Base-by-base conservation (phyloP, 2,797 vertebrate species). In the Cyprinodon diabolis region DNA sequence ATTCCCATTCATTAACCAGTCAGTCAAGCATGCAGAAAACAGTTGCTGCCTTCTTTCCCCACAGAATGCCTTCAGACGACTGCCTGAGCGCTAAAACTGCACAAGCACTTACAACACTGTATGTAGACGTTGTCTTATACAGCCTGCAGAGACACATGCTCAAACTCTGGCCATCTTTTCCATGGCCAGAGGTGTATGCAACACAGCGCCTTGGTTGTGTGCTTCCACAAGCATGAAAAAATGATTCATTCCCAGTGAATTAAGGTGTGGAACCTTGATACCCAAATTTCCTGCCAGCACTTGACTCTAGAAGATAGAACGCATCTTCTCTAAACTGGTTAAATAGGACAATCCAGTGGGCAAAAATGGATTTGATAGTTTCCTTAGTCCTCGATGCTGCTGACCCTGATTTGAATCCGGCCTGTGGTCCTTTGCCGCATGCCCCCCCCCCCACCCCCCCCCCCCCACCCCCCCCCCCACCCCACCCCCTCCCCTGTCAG, bases 1-100 rank as follows among this genome's bases (percentile, higher is more conserved):
- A 11, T 23, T 48, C 23, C 11, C 10, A 25, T 66, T 66, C 47
- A 35, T 63, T 21, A 17, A 23, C 3, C 43, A 4, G 25, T n/a
- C 10, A 25, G 23, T 58, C 25, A 60, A 60, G 57, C 40, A 47
- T 66, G 63, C 2, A 66, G 19, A 43, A 66, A 66, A 47, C 67
- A 55, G 67, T 35, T 17, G 25, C 12, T 0, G 1, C 19, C 12
- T 35, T 19, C 30, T 13, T 6, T 37, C 1, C 7, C n/a, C 19
- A 23, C 13, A 6, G 8, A 30, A 30, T 71, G 66, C 45, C 52
- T 72, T 71, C 66, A 54, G 54, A 74, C n/a, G 66, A 74, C 57
- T 65, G 69, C 51, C 25, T 63, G 47, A 21, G 57, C 55, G 54
- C 43, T 68, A 76, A 72, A 69, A 66, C 57, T 56, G 48, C 49